These are phyloP conservation scores for Synodontis membranacea DNA, from an alignment of 2,113 vertebrate genomes.

Conservation along the genomic window DNA sequence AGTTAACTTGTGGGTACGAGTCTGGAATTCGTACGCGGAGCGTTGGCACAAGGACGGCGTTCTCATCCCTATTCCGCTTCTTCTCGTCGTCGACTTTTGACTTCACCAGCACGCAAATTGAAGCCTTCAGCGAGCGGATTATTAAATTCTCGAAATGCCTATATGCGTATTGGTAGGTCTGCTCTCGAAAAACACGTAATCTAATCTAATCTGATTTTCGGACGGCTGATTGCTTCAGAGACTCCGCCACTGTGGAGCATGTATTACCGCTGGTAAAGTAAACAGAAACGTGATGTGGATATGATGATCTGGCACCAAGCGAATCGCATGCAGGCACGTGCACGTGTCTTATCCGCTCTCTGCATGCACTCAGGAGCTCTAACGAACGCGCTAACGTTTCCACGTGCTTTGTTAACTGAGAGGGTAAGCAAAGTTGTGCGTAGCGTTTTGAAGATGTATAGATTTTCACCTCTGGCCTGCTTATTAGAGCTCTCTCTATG, in stretches of 20 bases:
- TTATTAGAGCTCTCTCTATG: not conserved
- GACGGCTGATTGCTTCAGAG: not conserved
- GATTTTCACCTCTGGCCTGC: not conserved
- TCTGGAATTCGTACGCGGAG: not conserved
- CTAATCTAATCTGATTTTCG: conserved; percentile 21
- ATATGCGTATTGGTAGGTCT: not conserved
- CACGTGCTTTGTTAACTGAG: not conserved
- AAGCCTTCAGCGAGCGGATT: not conserved
- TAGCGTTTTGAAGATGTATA: not conserved
- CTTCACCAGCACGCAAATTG: not conserved
- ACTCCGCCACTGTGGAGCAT: not conserved
- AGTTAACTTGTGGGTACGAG: not conserved
- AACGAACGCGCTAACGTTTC: not conserved
- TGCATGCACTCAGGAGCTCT: not conserved
- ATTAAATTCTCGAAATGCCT: not conserved
- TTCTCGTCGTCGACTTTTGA: not conserved
- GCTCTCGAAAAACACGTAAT: not conserved
- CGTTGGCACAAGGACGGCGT: not conserved
- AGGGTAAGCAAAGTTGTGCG: not conserved
- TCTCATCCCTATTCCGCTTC: not conserved
- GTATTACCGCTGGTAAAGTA: not conserved
- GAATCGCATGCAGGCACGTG: not conserved
- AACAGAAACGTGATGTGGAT: not conserved
- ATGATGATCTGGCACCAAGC: not conserved
- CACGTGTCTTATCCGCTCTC: conserved; percentile 15